phyloP scores from a whole-genome alignment of 2,113 vertebrate species.

The Fulmarus glacialis region DNA sequence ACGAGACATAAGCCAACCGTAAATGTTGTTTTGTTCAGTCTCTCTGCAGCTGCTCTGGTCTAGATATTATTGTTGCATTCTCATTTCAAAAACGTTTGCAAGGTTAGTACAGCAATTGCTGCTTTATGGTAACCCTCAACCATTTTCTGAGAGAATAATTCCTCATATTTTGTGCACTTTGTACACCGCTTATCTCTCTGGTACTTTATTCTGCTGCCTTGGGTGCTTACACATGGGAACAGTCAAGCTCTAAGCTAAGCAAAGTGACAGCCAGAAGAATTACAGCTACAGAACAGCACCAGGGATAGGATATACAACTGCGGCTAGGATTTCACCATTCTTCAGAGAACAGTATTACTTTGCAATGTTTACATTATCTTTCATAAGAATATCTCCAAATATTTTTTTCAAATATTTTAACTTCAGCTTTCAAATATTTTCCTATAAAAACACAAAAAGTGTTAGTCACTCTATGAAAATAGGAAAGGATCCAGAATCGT shows the following conservation, averaged over 20 bases:
- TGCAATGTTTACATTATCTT: background rate
- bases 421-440: background rate
- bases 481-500: background rate
- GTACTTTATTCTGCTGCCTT: background rate
- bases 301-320: background rate
- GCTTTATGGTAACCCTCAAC: background rate
- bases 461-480: background rate
- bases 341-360: background rate
- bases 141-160: background rate
- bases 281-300: background rate
- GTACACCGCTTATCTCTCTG: background rate
- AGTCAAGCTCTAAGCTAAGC: background rate
- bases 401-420: background rate
- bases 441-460: background rate
- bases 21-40: background rate
- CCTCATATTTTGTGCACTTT: background rate
- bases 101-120: background rate
- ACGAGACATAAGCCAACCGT: background rate
- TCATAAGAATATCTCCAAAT: background rate
- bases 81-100: background rate
- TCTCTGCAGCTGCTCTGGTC: background rate
- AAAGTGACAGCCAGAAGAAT: background rate
- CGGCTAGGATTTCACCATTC: background rate
- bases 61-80: background rate
- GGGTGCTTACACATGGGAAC: background rate